Evolutionary conservation across 2,888 invertebrate species (phyloP), one percentile per base, ranked within the genome.

Genomic region (Aproaerema taeniolella): DNA sequence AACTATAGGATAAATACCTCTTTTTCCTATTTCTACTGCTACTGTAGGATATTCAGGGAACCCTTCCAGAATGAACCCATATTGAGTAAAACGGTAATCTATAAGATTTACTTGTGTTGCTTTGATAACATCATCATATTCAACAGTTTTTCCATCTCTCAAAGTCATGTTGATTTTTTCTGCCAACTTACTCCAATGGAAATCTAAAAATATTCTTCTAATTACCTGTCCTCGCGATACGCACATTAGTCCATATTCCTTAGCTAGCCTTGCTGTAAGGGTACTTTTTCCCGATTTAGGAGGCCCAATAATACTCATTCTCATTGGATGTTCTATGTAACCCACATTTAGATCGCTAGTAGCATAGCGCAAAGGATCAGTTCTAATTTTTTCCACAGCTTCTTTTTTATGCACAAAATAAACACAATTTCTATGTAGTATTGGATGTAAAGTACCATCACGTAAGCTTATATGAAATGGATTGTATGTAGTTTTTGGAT

Each of bases 61-160:
- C 1, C 91, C 91, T 57, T 92, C 91, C 38, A 90, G 76, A 9
- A 92, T 64, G 55, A 87, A 81, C n/a, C 92, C 92, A 52, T 88
- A 86, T 1, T 88, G 85, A 26, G 20, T 20, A 20, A n/a, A n/a
- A 8, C 75, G 75, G 36, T 79, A 69, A 62, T 89, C 87, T 34
- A 88, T 77, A 25, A 79, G 64, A 25, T 78, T 69, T 30, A 85
- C 82, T 61, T 89, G 88, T 9, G 91, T 74, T 28, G 88, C 85
- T 53, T 79, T 77, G 20, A 88, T 73, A 13, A 89, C 58, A 43
- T 83, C 64, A 47, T 88, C 81, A 30, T 64, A 64, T 4, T 76
- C 67, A 24, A 88, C 57, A 42, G 67, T 65, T 47, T 80, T 62
- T 8, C 90, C 91, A 29, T 58, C 52, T 32, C 64, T 58, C 15